Conservation (phyloP, 2,888 invertebrate species). For the Acanthacorydalis orientalis region DNA sequence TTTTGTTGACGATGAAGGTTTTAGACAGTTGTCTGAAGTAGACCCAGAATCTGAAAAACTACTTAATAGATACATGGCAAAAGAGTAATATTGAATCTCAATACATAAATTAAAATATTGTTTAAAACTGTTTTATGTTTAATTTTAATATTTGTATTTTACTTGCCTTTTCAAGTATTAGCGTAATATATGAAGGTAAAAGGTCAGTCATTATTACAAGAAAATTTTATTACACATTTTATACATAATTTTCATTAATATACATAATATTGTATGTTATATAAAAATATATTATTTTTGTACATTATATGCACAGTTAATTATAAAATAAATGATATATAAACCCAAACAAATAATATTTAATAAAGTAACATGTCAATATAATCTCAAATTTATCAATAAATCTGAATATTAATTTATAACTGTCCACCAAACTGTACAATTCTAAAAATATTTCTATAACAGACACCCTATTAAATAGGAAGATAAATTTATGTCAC, state of each 20-base stretch:
- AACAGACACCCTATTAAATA: no score
- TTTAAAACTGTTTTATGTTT: background rate
- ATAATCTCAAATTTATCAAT: no score
- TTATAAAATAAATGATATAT: background rate
- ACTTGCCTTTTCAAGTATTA: background rate
- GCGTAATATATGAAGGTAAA: no score
- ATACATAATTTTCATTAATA: background rate
- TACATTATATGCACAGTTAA: constrained; percentile 2
- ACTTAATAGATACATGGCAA: constrained; percentile 56
- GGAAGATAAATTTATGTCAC: no score
- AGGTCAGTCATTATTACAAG: background rate
- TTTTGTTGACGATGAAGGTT: constrained; percentile 94
- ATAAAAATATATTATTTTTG: background rate
- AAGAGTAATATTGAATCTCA: constrained; percentile 38
- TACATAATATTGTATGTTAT: background rate
- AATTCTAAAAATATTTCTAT: no score
- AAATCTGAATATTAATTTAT: no score
- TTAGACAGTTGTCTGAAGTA: constrained; percentile 67
- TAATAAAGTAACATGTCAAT: background rate
- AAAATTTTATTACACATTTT: background rate
- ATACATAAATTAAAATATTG: background rate
- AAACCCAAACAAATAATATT: background rate
- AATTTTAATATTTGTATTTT: background rate
- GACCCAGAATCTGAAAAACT: constrained; percentile 71
- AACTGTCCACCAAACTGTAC: no score